Evolutionary conservation across 2,888 invertebrate genomes (phyloP), one percentile per base, ranked within the genome.

Genomic region (Lymantria monacha): DNA sequence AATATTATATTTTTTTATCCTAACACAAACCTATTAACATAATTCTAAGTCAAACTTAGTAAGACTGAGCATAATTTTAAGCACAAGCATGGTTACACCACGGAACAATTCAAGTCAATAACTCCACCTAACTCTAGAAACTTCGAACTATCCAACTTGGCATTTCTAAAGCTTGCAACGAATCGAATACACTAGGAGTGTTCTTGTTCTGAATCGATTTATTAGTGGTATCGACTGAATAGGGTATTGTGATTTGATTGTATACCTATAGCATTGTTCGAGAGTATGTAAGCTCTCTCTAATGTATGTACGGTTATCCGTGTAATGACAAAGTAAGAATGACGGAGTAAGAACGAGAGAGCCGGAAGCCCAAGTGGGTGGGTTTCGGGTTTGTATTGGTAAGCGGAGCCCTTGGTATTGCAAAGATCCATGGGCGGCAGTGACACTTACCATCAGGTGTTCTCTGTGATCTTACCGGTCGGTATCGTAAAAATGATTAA

Each of bases 71-170:
- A 59, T 66, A 66, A 63, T 66, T 63, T 49, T 54, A 61, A 52
- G 33, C 44, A 48, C 42, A 45, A 47, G 57, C 62, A 65, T 59
- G 59, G 65, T 51, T 61, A 58, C 56, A 53, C 42, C 49, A 48
- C 43, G 59, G 61, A 52, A 75, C 66, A 72, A 69, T 74, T 56
- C 58, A 57, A 70, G 61, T 67, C 67, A 57, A 70, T 73, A 76
- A 70, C 62, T 72, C 61, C 48, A 36, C 50, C 43, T 33, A 66
- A 72, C 61, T 71, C 60, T 46, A 41, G 22, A 44, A 41, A 51
- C 50, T 56, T 48, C 51, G 53, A 66, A 46, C 53, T 49, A 46
- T 46, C 46, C 30, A 49, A 53, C 48, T 48, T 14, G 50, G 51
- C 48, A 59, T 46, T 53, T 50, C 55, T 61, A 52, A 70, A 66